phyloP scores from a whole-genome alignment of 2,797 vertebrate genomes.

The Botia almorhae region DNA sequence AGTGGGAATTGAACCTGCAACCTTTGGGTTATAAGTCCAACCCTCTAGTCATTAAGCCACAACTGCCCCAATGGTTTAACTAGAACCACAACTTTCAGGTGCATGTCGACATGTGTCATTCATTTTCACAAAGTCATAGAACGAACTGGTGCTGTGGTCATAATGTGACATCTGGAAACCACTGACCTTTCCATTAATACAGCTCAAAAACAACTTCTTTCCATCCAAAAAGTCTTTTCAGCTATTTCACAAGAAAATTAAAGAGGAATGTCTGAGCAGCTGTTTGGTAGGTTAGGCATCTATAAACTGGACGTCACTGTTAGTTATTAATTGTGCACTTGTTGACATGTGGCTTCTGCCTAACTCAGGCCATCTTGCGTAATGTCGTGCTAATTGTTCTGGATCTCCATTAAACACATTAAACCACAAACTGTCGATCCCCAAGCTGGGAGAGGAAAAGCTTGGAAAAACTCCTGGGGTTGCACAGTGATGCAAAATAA shows the following conservation, averaged over 20 bases:
- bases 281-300: not conserved
- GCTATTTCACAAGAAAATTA: not conserved
- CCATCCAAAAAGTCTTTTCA: not conserved
- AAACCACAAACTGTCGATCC: not conserved
- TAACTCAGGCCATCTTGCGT: not conserved
- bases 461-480: too few species aligned
- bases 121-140: not conserved
- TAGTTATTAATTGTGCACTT: not conserved
- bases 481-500: too few species aligned
- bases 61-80: too few species aligned
- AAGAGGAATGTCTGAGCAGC: not conserved
- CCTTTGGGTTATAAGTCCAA: too few species aligned
- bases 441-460: not conserved
- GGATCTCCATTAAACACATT: not conserved
- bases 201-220: not conserved
- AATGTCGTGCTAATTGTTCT: not conserved
- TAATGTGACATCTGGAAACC: not conserved
- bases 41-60: too few species aligned
- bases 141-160: not conserved
- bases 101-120: not conserved
- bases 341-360: not conserved
- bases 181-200: not conserved
- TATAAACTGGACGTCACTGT: not conserved
- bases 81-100: too few species aligned
- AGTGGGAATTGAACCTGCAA: too few species aligned